Conservation (phyloP, 2,797 vertebrate species). For the Masticophis lateralis region DNA sequence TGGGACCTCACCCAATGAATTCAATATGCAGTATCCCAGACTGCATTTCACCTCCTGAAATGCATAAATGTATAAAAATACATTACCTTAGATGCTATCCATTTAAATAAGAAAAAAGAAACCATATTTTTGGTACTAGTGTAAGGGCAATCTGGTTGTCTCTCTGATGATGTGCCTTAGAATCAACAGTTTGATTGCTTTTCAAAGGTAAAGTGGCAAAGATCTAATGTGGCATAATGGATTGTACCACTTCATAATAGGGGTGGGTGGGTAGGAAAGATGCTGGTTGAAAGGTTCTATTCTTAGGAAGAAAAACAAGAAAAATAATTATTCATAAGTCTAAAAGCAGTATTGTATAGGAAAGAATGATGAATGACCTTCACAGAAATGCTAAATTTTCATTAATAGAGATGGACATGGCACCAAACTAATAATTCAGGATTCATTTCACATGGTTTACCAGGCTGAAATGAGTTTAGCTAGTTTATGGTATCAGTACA, state of each 20-base stretch:
- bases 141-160: neutral
- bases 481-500: neutral
- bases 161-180: neutral
- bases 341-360: neutral
- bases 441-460: neutral
- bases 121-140: neutral
- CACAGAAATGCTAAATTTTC: neutral
- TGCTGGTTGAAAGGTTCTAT: neutral
- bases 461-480: neutral
- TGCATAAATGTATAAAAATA: neutral
- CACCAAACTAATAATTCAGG: neutral
- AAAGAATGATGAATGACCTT: neutral
- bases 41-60: neutral
- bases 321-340: neutral
- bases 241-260: neutral
- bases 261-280: neutral
- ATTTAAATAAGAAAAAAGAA: constrained; percentile 14
- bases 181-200: neutral
- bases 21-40: too few relatives aligned
- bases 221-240: constrained; percentile 6
- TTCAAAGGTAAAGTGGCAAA: neutral
- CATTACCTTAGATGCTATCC: neutral
- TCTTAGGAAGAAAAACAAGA: neutral
- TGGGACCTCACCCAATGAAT: neutral
- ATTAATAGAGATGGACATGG: neutral